These are phyloP conservation scores for Falco cherrug DNA, from an alignment of 2,797 vertebrate genomes.

Conservation along the genomic window DNA sequence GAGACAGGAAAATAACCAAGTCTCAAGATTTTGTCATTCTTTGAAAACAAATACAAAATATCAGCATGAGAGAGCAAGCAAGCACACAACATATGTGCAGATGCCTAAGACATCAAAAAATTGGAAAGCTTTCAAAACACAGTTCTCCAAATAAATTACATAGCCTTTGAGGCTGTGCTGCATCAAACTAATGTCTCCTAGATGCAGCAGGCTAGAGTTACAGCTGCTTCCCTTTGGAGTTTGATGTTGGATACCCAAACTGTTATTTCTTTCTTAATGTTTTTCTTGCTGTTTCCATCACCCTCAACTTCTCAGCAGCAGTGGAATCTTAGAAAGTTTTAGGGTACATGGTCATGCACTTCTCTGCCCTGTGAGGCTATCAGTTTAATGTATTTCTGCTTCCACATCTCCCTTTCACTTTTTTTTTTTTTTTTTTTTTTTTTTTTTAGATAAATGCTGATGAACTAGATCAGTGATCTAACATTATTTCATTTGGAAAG, in stretches of 20 bases:
- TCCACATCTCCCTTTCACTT: neutral
- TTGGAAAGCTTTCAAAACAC: neutral
- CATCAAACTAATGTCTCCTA: neutral
- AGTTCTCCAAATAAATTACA: neutral
- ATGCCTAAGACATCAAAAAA: neutral
- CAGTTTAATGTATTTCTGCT: neutral
- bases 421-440: neutral
- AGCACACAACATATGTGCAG: neutral
- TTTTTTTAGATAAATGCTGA: neutral
- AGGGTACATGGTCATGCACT: neutral
- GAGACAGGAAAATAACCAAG: constrained; percentile 3
- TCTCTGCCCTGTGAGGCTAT: neutral
- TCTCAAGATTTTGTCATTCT: constrained; percentile 10
- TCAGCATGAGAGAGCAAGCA: neutral
- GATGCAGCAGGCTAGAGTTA: neutral
- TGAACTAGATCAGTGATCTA: neutral
- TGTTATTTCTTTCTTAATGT: neutral
- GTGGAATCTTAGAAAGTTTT: neutral
- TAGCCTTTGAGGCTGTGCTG: neutral
- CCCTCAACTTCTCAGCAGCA: neutral
- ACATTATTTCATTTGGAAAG: neutral
- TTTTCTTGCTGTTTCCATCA: neutral
- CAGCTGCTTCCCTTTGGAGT: neutral
- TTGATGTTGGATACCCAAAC: neutral
- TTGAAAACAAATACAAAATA: constrained; percentile 30